A percentile compares a stretch with the other conserved stretches of the same genome.
Evolutionary conservation across 2,888 invertebrate genomes (phyloP).

Genomic region (Epiblema foenella): DNA sequence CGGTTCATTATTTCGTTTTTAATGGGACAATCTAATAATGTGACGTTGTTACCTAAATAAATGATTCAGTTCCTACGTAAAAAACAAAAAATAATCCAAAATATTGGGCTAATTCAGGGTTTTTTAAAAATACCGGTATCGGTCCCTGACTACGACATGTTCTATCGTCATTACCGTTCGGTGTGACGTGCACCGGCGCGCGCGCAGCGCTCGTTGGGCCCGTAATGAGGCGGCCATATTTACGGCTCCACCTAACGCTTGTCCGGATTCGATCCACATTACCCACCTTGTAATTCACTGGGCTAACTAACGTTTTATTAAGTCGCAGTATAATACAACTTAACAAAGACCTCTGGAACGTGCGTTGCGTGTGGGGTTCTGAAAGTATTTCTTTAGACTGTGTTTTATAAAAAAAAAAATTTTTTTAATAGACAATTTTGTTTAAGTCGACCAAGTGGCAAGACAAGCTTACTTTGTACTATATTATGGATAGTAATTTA

Average conservation of each 20-base stretch:
- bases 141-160: background rate
- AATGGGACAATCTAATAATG: too few relatives aligned
- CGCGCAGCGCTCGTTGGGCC: conserved; percentile 69
- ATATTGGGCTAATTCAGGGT: too few relatives aligned
- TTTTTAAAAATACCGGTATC: too few relatives aligned
- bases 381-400: background rate
- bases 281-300: conserved; percentile 51
- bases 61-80: too few relatives aligned
- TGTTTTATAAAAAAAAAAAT: background rate
- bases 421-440: too few relatives aligned
- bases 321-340: conserved; percentile 17
- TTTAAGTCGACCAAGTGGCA: too few relatives aligned
- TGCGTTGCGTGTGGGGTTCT: background rate
- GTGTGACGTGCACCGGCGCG: conserved; percentile 60
- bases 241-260: conserved; percentile 69
- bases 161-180: conserved; percentile 43
- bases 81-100: too few relatives aligned
- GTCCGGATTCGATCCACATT: conserved; percentile 53
- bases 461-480: too few relatives aligned
- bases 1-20: too few relatives aligned
- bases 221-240: conserved; percentile 73
- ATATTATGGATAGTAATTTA: too few relatives aligned
- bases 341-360: conserved; percentile 19
- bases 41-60: too few relatives aligned
- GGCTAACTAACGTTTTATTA: conserved; percentile 30